Evolutionary conservation across 2,113 vertebrate genomes (phyloP).

Genomic region (Rallus limicola): DNA sequence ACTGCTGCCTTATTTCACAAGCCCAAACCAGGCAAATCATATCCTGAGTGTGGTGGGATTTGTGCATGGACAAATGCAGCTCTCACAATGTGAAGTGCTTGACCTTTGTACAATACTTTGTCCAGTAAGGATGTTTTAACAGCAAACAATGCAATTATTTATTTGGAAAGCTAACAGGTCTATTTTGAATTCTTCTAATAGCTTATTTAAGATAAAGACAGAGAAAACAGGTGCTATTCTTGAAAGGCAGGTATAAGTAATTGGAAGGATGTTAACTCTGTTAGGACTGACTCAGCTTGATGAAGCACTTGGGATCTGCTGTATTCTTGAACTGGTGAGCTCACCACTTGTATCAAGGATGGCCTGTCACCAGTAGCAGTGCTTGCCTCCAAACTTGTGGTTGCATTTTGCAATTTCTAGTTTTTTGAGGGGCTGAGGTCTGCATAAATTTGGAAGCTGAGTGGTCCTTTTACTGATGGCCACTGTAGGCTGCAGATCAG

Average conservation of each 20-base stretch:
- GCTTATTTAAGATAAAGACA: neutral
- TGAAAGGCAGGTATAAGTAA: neutral
- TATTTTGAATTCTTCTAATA: neutral
- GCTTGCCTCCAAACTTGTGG: neutral
- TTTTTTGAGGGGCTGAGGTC: neutral
- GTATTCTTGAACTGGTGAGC: neutral
- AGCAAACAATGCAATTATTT: neutral
- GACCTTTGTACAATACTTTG: neutral
- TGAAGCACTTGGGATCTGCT: neutral
- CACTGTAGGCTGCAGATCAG: neutral
- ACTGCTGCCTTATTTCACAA: neutral
- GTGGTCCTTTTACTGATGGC: neutral
- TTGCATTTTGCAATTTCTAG: neutral
- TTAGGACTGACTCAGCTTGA: neutral
- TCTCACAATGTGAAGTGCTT: neutral
- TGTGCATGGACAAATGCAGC: neutral
- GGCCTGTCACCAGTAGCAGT: neutral
- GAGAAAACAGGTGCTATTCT: neutral
- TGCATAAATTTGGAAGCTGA: neutral
- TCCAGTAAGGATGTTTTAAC: neutral
- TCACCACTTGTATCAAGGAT: neutral
- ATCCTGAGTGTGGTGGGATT: neutral
- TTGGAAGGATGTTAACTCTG: neutral
- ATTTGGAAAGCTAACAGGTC: neutral
- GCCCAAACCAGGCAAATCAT: neutral